Evolutionary conservation across 2,797 vertebrate species (phyloP).

Genomic region (Dryobates pubescens): DNA sequence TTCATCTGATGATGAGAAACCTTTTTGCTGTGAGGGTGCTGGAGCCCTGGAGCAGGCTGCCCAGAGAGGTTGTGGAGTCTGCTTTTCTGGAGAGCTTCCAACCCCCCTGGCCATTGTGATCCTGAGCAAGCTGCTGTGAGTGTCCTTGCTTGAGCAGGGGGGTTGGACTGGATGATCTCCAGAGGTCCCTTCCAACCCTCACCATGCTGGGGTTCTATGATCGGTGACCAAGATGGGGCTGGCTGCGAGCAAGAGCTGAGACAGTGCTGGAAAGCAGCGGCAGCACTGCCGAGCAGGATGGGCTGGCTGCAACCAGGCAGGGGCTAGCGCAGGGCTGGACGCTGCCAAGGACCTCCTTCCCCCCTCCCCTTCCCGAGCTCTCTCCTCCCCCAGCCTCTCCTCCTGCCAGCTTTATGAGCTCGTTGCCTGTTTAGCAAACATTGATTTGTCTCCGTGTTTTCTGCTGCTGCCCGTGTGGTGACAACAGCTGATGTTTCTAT

Average conservation of each 20-base stretch:
- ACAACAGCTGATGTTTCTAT: slow-evolving; percentile 18
- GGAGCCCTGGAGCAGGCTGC: no score
- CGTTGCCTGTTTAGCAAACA: slow-evolving; percentile 21
- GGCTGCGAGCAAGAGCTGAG: background rate
- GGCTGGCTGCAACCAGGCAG: background rate
- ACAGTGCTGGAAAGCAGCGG: background rate
- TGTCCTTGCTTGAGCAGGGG: no score
- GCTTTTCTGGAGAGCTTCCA: no score
- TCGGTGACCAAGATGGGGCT: background rate
- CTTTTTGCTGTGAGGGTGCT: no score
- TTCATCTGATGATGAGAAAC: no score
- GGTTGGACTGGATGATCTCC: no score
- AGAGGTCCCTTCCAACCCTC: no score
- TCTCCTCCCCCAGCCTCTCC: background rate
- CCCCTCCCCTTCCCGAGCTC: fast-evolving
- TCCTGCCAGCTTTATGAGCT: background rate
- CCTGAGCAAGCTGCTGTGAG: no score
- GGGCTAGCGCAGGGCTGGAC: background rate
- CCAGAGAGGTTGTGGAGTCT: no score
- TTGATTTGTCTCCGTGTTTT: background rate
- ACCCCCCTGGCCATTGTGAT: no score
- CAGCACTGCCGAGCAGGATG: no score
- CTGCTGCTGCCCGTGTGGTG: background rate
- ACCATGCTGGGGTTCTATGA: no score
- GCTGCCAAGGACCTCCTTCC: background rate